Evolutionary conservation across 2,797 vertebrate species (phyloP), one percentile per base, ranked within the genome.

Genomic region (Poeciliopsis presidionis): DNA sequence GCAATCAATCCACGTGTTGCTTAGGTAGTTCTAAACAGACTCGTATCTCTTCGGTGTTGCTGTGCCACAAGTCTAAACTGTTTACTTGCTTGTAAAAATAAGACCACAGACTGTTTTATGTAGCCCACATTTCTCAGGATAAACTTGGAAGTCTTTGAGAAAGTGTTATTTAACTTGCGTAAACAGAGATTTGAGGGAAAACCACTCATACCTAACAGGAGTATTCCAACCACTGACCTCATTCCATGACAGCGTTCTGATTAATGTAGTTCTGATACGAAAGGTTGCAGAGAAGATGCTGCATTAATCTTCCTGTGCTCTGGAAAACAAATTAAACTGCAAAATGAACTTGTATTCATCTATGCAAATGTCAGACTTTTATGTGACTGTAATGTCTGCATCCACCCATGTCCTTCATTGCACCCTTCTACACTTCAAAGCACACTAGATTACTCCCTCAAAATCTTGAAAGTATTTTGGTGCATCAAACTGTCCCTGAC

Each of bases 71-170:
- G 65, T 46, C 25, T 70, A 46, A 46, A 70, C 25, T 28, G 67
- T 70, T 46, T 70, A 70, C 41, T 45, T 46, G 41, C 28, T 70
- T 46, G 13, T 28, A 45, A 70, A 70, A 46, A 46, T 13, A 70
- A 28, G 13, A 46, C 43, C 14, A 22, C 33, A 57, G 43, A 1
- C 41, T 61, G 59, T 72, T 28, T 43, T 53, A 22, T n/a, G 77
- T 41, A 67, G 39, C 20, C 63, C 36, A 67, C 18, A 46, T 46
- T 28, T 70, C 43, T 46, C 28, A 6, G 67, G 67, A 46, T 70
- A 45, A 70, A 70, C 43, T 13, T 67, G 63, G 63, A 67, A 39
- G 65, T n/a, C 12, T 28, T 70, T 46, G 43, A 43, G 67, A 70
- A 70, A 46, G 67, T 70, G 67, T 43, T 43, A 8, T n/a, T 8